A percentile compares a stretch with the other conserved stretches of the same genome.
Evolutionary conservation across 2,888 invertebrate genomes (phyloP).

Genomic region (Abrostola triplasia): DNA sequence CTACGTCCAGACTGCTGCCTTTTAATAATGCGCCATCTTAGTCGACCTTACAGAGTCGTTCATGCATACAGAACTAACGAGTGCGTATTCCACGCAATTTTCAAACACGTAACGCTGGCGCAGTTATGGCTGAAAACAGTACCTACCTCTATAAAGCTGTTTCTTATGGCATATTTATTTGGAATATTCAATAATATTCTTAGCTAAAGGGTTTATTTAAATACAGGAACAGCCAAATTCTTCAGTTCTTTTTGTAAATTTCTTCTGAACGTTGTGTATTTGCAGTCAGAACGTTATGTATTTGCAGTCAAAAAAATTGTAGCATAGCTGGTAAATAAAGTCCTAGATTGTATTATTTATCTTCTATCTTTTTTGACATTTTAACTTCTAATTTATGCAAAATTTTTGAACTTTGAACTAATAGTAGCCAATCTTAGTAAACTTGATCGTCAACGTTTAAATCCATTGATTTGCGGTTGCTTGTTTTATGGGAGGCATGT

Average conservation of each 20-base stretch:
- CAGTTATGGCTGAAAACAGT: neutral
- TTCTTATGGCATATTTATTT: neutral
- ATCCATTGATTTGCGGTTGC: too few relatives aligned
- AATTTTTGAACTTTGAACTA: too few relatives aligned
- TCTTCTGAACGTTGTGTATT: neutral
- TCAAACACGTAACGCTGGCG: conserved; percentile 7
- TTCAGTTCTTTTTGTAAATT: neutral
- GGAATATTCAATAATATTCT: neutral
- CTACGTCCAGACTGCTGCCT: conserved; percentile 11
- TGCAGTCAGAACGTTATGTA: too few relatives aligned
- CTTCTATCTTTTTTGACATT: too few relatives aligned
- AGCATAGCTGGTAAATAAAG: too few relatives aligned
- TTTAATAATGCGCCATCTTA: conserved; percentile 14
- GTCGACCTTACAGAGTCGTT: conserved; percentile 13
- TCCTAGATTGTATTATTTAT: too few relatives aligned
- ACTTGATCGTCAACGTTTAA: too few relatives aligned
- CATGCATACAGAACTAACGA: conserved; percentile 29
- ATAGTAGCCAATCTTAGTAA: too few relatives aligned
- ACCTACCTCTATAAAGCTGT: too few relatives aligned
- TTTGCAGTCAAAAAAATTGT: neutral
- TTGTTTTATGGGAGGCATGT: too few relatives aligned
- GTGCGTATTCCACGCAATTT: conserved; percentile 16
- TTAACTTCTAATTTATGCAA: too few relatives aligned
- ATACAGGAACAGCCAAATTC: neutral
- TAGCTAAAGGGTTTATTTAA: neutral